Conservation (phyloP, 2,888 invertebrate species). For the Nomada fucata region DNA sequence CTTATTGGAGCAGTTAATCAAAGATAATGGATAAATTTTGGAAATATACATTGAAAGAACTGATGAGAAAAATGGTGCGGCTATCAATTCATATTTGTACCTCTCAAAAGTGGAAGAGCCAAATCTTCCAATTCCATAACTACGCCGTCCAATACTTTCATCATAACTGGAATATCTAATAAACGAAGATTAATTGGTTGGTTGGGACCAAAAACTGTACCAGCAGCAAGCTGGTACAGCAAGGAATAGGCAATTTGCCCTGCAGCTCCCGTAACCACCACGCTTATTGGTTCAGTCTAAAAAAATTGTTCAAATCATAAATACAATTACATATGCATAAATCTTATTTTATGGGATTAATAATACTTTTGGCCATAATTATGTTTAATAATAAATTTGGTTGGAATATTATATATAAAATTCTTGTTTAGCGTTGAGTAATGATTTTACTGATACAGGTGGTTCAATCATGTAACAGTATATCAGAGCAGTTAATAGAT, state of each 20-base stretch:
- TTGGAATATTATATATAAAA: neutral
- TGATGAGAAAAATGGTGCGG: neutral
- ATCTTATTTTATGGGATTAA: neutral
- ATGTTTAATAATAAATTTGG: neutral
- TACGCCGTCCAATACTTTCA: constrained; percentile 98
- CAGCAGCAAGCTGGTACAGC: constrained; percentile 96
- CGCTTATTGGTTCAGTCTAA: constrained; percentile 93
- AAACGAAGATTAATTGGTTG: constrained; percentile 95
- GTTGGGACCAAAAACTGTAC: constrained; percentile 96
- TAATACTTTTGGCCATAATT: neutral
- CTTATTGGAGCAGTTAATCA: neutral
- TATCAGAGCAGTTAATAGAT: neutral
- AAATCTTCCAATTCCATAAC: constrained; percentile 99
- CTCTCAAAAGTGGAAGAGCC: constrained; percentile 94
- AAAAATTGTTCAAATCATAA: constrained; percentile 22
- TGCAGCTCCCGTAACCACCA: constrained; percentile 99
- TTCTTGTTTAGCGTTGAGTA: neutral
- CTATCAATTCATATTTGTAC: constrained; percentile 80
- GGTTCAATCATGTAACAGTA: constrained; percentile 1
- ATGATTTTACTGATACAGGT: constrained; percentile 15
- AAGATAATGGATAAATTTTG: neutral
- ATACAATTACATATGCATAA: neutral
- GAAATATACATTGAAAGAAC: neutral
- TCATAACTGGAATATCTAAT: constrained; percentile 97
- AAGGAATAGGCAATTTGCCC: constrained; percentile 99